These are phyloP conservation scores for Talpa occidentalis DNA, from an alignment of 2,113 vertebrate species.

Conservation along the genomic window DNA sequence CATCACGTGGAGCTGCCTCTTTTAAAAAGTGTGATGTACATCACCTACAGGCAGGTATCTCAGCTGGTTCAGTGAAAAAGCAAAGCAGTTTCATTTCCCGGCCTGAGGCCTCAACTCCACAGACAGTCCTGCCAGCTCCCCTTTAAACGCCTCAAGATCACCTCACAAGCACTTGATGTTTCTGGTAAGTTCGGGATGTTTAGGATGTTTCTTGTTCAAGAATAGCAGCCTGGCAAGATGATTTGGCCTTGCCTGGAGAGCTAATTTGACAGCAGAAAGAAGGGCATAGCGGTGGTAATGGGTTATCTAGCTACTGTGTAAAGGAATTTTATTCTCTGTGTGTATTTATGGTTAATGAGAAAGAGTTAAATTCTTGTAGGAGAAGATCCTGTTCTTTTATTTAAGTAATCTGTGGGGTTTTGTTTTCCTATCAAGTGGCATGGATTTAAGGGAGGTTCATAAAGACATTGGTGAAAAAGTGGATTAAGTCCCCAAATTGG, in stretches of 20 bases:
- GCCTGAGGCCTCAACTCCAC: constrained; percentile 51
- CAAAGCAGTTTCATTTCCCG: constrained; percentile 50
- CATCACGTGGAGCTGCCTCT: constrained; percentile 75
- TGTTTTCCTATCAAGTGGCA: background rate
- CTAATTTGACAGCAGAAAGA: background rate
- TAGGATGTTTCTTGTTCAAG: background rate
- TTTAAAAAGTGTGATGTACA: constrained; percentile 79
- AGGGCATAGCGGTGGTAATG: background rate
- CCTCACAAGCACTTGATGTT: constrained; percentile 29
- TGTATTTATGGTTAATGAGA: background rate
- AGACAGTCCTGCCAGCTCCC: constrained; percentile 13
- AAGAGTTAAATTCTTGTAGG: background rate
- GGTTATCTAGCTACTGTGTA: background rate
- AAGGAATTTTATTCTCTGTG: background rate
- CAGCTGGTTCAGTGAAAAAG: constrained; percentile 62
- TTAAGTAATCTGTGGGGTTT: background rate
- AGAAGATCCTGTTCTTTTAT: background rate
- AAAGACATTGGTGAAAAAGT: background rate
- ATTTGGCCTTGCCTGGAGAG: background rate
- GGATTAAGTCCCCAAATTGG: background rate
- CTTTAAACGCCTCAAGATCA: constrained; percentile 38
- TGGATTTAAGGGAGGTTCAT: background rate
- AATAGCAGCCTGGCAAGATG: background rate
- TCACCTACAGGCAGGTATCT: constrained; percentile 79
- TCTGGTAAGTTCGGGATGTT: constrained; percentile 75